phyloP scores from a whole-genome alignment of 2,797 vertebrate genomes.

The Hapalemur alaotrensis region DNA sequence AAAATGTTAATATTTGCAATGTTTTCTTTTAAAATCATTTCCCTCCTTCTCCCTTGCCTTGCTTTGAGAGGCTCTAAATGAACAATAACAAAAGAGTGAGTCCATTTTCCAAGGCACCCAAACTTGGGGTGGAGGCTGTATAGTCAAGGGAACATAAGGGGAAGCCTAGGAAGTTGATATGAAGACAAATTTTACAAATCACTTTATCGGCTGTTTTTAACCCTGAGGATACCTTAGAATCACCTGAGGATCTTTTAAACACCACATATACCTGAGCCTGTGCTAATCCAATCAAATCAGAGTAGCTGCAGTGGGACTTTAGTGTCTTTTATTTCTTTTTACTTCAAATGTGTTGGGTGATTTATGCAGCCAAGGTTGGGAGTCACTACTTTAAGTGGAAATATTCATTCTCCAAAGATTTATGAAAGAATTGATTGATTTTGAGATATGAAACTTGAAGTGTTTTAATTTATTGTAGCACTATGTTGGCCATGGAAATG shows the following conservation, averaged over 20 bases:
- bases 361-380: background rate
- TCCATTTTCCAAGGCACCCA: background rate
- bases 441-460: constrained; percentile 47
- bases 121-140: background rate
- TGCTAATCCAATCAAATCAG: background rate
- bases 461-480: constrained; percentile 89
- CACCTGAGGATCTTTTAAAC: background rate
- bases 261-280: background rate
- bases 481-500: constrained; percentile 98
- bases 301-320: background rate
- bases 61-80: background rate
- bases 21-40: constrained; percentile 6
- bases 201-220: background rate
- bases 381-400: constrained; percentile 26
- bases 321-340: background rate
- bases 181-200: background rate
- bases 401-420: background rate
- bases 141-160: background rate
- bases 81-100: background rate
- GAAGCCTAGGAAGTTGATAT: background rate
- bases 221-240: background rate
- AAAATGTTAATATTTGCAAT: background rate
- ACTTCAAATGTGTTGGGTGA: background rate
- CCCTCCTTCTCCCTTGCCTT: background rate
- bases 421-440: constrained; percentile 5